Evolutionary conservation across 2,113 vertebrate species (phyloP).

Genomic region (Leptobrachium leishanense): DNA sequence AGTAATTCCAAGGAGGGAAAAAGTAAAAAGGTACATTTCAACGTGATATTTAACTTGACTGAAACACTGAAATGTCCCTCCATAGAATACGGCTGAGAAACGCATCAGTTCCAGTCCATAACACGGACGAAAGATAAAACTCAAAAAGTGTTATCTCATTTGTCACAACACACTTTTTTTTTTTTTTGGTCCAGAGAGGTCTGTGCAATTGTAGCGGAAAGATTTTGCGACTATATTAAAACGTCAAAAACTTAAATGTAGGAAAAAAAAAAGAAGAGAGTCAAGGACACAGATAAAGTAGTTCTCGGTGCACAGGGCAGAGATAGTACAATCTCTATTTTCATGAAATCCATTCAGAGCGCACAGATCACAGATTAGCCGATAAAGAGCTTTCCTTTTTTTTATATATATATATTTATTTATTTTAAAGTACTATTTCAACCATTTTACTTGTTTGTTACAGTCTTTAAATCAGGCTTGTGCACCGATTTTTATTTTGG

Average conservation of each 20-base stretch:
- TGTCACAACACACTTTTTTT: constrained; percentile 37
- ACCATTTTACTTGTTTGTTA: too few species aligned
- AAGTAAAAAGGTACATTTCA: constrained; percentile 33
- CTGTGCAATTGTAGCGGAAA: constrained; percentile 27
- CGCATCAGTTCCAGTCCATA: constrained; percentile 42
- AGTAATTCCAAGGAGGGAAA: constrained; percentile 5
- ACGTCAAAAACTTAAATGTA: constrained; percentile 29
- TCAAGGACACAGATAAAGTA: constrained; percentile 24
- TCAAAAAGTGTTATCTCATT: constrained; percentile 43
- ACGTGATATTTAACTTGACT: constrained; percentile 40
- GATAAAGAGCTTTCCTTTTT: too few species aligned
- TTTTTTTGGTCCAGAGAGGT: constrained; percentile 41
- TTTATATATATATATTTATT: too few species aligned
- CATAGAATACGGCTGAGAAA: constrained; percentile 31
- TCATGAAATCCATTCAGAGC: too few species aligned
- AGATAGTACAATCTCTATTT: not conserved
- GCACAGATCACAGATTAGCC: too few species aligned
- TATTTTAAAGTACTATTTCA: too few species aligned
- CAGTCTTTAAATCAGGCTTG: too few species aligned
- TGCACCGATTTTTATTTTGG: too few species aligned
- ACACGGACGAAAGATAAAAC: constrained; percentile 42
- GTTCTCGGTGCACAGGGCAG: not conserved
- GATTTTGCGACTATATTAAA: constrained; percentile 37
- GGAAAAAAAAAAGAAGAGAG: not conserved
- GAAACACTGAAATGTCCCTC: constrained; percentile 38